Evolutionary conservation across 2,797 vertebrate genomes (phyloP), one percentile per base, ranked within the genome.

Genomic region (Coregonus sp.): DNA sequence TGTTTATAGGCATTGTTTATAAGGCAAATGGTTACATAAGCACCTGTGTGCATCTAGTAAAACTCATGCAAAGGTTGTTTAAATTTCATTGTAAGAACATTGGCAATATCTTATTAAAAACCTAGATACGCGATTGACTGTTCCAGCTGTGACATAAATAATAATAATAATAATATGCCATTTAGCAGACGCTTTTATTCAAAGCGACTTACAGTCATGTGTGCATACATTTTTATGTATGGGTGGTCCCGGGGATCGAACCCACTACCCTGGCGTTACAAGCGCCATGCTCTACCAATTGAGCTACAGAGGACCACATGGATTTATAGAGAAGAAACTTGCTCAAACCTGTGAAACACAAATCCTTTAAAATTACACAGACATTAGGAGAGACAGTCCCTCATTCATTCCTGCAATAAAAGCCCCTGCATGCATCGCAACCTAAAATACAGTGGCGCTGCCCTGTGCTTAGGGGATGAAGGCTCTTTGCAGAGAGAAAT

Each of bases 391-490:
- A 82, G 78, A 84, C 59, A 73, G 33, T 40, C 63, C 66, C 56
- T 50, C 59, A 77, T 75, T 78, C 54, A 74, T 81, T 66, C 76
- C 67, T 50, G 78, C 82, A 68, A 79, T 50, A 75, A 78, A 77
- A 74, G 79, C 20, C 56, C 61, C 76, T 73, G 54, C 68, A 74
- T 74, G 59, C 70, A 75, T 73, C 70, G 72, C 83, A 78, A 78
- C 54, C 73, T 83, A 65, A 78, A 83, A 80, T 83, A 86, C 50
- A 78, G 70, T 50, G 61, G 31, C 40, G 75, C n/a, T 16, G 25
- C 68, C 52, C 74, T 63, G 65, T 70, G 68, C 54, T 70, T 52
- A 47, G 66, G n/a, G 54, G 63, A 75, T 68, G 70, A 82, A 81
- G 80, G 25, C 75, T 61, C 40, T 56, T 25, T 50, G 54, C 31